phyloP scores from a whole-genome alignment of 2,888 invertebrate species.

The Oscheius sp. region DNA sequence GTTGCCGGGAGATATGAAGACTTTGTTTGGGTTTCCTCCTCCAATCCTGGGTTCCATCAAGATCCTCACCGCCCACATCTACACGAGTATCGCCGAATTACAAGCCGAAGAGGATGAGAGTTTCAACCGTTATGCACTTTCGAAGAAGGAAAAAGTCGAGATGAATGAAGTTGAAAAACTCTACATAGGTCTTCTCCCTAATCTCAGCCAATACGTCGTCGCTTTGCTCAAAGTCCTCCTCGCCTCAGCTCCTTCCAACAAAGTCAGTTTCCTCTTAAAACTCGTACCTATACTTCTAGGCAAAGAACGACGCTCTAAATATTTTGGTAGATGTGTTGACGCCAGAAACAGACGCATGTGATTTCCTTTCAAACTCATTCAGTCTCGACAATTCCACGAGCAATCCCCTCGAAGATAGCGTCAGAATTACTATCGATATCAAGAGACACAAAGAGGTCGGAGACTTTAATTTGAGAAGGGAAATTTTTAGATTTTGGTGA shows the following conservation, averaged over 20 bases:
- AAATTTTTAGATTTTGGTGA: slow-evolving; percentile 91
- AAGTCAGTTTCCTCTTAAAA: slow-evolving; percentile 29
- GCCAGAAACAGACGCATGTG: slow-evolving; percentile 67
- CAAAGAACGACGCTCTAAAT: slow-evolving; percentile 95
- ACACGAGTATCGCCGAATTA: slow-evolving; percentile 62
- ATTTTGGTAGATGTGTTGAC: slow-evolving; percentile 97
- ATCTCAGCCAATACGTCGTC: slow-evolving; percentile 91
- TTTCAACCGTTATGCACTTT: slow-evolving; percentile 66
- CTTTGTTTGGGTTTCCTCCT: slow-evolving; percentile 91
- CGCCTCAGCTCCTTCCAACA: slow-evolving; percentile 89
- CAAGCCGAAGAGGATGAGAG: slow-evolving; percentile 65
- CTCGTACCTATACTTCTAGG: slow-evolving; percentile 75
- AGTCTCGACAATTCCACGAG: slow-evolving; percentile 57
- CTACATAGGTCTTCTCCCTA: slow-evolving; percentile 84
- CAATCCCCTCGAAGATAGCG: slow-evolving; percentile 63
- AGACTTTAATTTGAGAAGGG: too few species aligned
- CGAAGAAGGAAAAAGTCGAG: slow-evolving; percentile 75
- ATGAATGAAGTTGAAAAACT: slow-evolving; percentile 58
- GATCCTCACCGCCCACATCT: slow-evolving; percentile 73
- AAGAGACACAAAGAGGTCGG: slow-evolving; percentile 84
- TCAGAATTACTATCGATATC: slow-evolving; percentile 87
- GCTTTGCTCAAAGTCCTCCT: slow-evolving; percentile 88
- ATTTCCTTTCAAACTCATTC: slow-evolving; percentile 68
- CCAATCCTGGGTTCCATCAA: slow-evolving; percentile 93
- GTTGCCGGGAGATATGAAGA: slow-evolving; percentile 82